Base-by-base conservation (phyloP, 2,888 invertebrate genomes). In the Teleogryllus oceanicus region DNA sequence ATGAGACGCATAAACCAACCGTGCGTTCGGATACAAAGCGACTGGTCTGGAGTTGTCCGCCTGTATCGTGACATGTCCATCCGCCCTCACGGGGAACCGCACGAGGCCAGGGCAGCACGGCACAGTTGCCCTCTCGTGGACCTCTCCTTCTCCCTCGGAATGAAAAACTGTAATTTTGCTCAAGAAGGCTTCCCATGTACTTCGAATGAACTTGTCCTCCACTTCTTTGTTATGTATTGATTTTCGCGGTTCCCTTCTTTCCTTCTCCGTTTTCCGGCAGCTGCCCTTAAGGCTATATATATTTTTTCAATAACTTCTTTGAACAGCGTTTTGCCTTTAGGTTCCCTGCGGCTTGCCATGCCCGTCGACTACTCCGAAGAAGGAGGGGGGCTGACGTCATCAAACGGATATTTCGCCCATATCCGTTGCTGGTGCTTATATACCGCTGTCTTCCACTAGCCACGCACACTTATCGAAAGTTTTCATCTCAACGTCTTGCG, bases 131-230 rank as follows among this genome's bases (percentile, higher is more conserved):
- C n/a, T n/a, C 16, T 62, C 16, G 10, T 12, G 62, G n/a, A 62
- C 62, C 11, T 12, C 62, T 5, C 51, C n/a, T 18, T 62, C 62
- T 10, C n/a, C 10, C 20, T 49, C 12, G 49, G 3, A 50, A 77
- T 50, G 77, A 77, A 49, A 77, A 50, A 49, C 50, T 77, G 77
- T 77, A 77, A 77, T 77, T 77, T 77, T 13, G 20, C 50, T 49
- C 50, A 49, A 77, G 20, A 77, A 77, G 50, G 50, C 13, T 49
- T 49, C 77, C 20, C 20, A 49, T 77, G 77, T 77, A 49, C 18
- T 49, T 50, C 49, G 77, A 77, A 62, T 62, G 62, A 62, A 62
- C 62, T 62, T 62, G 62, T 62, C n/a, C 62, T 16, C 62, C 62
- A 62, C 62, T 62, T 62, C 62, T 62, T 62, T 62, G 62, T n/a